A percentile compares a stretch with the other conserved stretches of the same genome.
These are phyloP conservation scores for Tipula confusa DNA, from an alignment of 2,888 invertebrate genomes.

Conservation along the genomic window DNA sequence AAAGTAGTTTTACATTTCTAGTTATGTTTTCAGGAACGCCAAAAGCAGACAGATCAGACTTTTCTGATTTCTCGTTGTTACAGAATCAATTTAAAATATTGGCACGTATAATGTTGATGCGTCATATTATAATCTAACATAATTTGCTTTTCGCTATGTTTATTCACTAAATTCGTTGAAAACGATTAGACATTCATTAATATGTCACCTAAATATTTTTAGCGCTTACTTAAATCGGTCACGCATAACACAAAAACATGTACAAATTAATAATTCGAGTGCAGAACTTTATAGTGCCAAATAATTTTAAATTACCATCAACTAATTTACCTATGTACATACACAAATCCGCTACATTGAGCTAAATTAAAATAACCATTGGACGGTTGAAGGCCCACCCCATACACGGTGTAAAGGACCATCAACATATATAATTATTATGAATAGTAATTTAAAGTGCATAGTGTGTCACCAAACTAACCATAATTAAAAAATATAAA, in stretches of 20 bases:
- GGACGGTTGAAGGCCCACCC: neutral
- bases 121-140: too few relatives aligned
- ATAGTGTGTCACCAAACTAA: neutral
- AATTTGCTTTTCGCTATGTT: neutral
- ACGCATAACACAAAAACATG: neutral
- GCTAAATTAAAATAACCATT: neutral
- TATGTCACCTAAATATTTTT: neutral
- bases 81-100: too few relatives aligned
- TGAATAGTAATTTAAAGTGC: too few relatives aligned
- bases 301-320: too few relatives aligned
- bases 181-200: neutral
- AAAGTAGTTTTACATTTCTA: too few relatives aligned
- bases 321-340: too few relatives aligned
- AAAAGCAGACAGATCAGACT: too few relatives aligned
- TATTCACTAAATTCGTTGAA: neutral
- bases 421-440: neutral
- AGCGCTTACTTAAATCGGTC: neutral
- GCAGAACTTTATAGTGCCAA: neutral
- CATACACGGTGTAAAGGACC: neutral
- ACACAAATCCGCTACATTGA: neutral
- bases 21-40: too few relatives aligned
- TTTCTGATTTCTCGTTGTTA: too few relatives aligned
- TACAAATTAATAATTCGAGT: neutral
- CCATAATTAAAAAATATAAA: neutral
- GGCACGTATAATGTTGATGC: too few relatives aligned